Percentiles rank a stretch among this genome's conserved stretches.
Conservation (phyloP, 2,797 vertebrate genomes). For the Siniperca undulata region DNA sequence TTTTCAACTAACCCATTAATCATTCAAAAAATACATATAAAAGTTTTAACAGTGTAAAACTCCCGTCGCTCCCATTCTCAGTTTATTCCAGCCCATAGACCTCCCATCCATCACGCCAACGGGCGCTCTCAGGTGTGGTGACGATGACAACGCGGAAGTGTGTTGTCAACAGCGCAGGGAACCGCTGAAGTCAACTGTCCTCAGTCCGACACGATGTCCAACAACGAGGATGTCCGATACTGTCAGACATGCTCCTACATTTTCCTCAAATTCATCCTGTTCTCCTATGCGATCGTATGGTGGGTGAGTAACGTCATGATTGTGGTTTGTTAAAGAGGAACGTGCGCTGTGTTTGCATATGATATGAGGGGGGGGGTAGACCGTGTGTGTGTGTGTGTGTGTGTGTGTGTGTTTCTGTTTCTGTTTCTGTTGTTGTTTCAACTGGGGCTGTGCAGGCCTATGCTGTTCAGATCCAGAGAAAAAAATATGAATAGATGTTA, state of each 20-base stretch:
- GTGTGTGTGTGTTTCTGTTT: not conserved
- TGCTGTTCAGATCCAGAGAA: not conserved
- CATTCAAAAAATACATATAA: not conserved
- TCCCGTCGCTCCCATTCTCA: not conserved
- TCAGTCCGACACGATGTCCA: conserved; percentile 58
- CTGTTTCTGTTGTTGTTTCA: not conserved
- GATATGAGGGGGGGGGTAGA: not conserved
- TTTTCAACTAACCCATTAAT: not conserved
- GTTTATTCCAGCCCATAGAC: too few relatives aligned
- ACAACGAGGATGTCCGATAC: conserved; percentile 40
- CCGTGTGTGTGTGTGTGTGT: not conserved
- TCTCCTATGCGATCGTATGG: conserved; percentile 73
- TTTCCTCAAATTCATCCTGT: conserved; percentile 72
- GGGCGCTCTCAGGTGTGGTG: conserved; percentile 67
- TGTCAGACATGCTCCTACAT: conserved; percentile 70
- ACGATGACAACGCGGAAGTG: conserved; percentile 76
- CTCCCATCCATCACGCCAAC: not conserved
- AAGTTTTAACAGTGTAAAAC: not conserved
- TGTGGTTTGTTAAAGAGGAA: not conserved
- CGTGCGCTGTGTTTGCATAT: not conserved
- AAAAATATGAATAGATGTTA: not conserved
- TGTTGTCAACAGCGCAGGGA: conserved; percentile 17
- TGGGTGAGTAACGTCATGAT: conserved; percentile 72
- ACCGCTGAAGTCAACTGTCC: conserved; percentile 2
- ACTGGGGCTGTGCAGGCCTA: too few relatives aligned